A percentile compares a stretch with the other conserved stretches of the same genome.
These are phyloP conservation scores for Paratrypauchen microcephalus DNA, from an alignment of 2,797 vertebrate species.

Conservation along the genomic window DNA sequence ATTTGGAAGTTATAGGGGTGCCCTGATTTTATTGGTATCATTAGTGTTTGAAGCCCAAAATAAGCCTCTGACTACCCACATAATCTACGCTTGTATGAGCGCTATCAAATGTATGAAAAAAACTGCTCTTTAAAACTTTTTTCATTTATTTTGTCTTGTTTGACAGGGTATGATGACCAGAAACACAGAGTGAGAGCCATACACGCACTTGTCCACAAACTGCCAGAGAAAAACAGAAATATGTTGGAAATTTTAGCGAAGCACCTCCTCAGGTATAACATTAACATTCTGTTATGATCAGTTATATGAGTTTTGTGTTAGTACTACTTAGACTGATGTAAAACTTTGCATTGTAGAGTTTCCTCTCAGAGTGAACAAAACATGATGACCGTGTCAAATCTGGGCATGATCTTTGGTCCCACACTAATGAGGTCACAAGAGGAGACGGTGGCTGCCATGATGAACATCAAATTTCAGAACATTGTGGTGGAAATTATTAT, in stretches of 20 bases:
- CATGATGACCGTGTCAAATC: conserved; percentile 96
- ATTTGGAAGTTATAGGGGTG: background rate
- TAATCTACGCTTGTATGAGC: background rate
- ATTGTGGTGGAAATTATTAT: conserved; percentile 98
- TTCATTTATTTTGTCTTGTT: conserved; percentile 26
- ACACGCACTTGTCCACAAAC: conserved; percentile 90
- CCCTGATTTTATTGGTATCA: background rate
- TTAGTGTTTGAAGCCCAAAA: background rate
- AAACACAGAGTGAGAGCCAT: conserved; percentile 93
- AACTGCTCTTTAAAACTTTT: conserved; percentile 3
- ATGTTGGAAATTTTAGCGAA: conserved; percentile 95
- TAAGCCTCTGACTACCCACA: too few species aligned
- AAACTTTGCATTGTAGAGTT: conserved; percentile 75
- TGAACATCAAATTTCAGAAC: conserved; percentile 99
- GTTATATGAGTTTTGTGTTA: background rate
- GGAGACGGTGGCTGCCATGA: conserved; percentile 98
- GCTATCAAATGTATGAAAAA: background rate
- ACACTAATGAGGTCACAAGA: conserved; percentile 97
- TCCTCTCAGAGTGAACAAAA: conserved; percentile 94
- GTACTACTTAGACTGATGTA: background rate
- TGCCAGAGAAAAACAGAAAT: conserved; percentile 92
- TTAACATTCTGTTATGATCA: background rate
- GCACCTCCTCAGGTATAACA: conserved; percentile 87
- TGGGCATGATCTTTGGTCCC: conserved; percentile 97
- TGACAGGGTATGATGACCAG: conserved; percentile 94